Evolutionary conservation across 2,113 vertebrate species (phyloP), one percentile per base, ranked within the genome.

Genomic region (Psilopogon haemacephalus): DNA sequence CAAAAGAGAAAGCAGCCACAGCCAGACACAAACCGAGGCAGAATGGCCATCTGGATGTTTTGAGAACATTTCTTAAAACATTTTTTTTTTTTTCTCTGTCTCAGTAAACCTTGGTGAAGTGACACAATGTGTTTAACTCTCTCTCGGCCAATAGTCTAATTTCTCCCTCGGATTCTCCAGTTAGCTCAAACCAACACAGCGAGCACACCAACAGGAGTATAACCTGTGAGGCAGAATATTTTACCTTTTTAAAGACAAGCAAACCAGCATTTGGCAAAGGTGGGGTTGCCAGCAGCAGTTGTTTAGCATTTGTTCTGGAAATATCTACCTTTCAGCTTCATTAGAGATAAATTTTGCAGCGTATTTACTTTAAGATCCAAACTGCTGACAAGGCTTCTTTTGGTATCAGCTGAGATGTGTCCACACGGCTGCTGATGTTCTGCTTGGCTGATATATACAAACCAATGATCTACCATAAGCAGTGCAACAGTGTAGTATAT

Each of bases 291-390:
- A 1, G 26, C 54, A 24, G 9, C 73, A 14, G 80, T 91, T 1
- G 0, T 68, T 95, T 64, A 14, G 69, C 16, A 10, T 74, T 83
- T 73, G 37, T 86, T 88, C 32, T 27, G 64, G 89, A 93, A 96
- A 94, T 90, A 40, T 86, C 76, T 86, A 40, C 67, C 68, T 84
- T 95, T 78, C 76, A 85, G 78, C 55, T 84, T 95, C 69, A 80
- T 95, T 86, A 72, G 85, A 93, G 55, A 30, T 62, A 81, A 91
- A 72, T 87, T 94, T 94, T 93, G 58, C 72, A 62, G 81, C 72
- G 63, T 86, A 76, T 91, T 95, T 95, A 79, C 83, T 86, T 83
- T 70, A 88, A 90, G 82, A 95, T 73, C 77, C 91, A 71, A 95
- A 89, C 48, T 89, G 60, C 73, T 2, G 4, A 85, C 71, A 74